phyloP scores from a whole-genome alignment of 2,888 invertebrate genomes.

The Polymixis lichenea region DNA sequence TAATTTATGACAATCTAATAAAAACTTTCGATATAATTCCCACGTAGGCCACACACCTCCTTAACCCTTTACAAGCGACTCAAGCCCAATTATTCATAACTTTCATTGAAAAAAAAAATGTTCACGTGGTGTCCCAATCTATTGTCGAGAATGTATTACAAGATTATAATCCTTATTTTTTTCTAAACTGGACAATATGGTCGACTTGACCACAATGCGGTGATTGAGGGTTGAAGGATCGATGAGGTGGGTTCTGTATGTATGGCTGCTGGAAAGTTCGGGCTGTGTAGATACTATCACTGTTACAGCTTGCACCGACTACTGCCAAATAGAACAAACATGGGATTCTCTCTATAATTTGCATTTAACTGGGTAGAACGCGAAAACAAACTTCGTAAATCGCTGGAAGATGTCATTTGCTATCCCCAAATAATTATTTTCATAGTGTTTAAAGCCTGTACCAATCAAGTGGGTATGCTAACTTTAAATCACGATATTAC shows the following conservation, averaged over 20 bases:
- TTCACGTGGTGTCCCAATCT: conserved; percentile 75
- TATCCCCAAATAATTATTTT: neutral
- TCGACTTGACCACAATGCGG: conserved; percentile 86
- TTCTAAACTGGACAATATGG: conserved; percentile 76
- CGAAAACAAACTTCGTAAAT: no score
- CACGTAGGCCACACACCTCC: conserved; percentile 46
- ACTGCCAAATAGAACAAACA: neutral
- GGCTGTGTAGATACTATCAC: neutral
- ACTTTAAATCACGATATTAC: neutral
- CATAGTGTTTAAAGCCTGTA: no score
- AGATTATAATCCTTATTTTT: conserved; percentile 84
- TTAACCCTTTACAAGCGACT: conserved; percentile 69
- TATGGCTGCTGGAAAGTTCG: conserved; percentile 43
- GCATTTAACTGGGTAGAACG: no score
- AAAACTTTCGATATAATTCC: conserved; percentile 47
- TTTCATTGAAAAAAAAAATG: conserved; percentile 80
- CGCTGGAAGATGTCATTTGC: neutral
- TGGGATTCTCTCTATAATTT: no score
- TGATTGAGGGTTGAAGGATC: conserved; percentile 77
- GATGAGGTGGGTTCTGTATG: conserved; percentile 59
- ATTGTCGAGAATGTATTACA: conserved; percentile 77
- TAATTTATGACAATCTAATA: neutral
- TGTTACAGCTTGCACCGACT: neutral
- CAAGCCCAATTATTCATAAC: conserved; percentile 87
- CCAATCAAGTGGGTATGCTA: no score